Evolutionary conservation across 2,113 vertebrate genomes (phyloP), one percentile per base, ranked within the genome.

Genomic region (Hemicordylus capensis): DNA sequence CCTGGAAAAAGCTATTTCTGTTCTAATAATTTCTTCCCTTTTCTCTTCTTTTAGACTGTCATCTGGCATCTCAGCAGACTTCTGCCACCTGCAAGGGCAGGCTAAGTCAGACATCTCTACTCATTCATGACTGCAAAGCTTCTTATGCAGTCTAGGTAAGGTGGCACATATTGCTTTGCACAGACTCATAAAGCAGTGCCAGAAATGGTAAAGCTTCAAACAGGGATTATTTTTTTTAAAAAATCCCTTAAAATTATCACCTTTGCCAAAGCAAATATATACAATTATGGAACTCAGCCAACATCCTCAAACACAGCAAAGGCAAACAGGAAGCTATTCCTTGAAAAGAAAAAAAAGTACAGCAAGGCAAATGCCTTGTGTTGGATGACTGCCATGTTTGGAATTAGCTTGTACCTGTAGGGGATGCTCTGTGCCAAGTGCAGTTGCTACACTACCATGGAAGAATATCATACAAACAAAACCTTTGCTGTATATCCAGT

Each of bases 61-160:
- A 94, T 92, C 93, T 95, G 93, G 86, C 85, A 81, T 83, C 90
- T 76, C 91, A 93, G 90, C 80, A 93, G 92, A 91, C 79, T 88
- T 69, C 59, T 78, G 82, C 87, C 84, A 64, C 88, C 89, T 89
- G 86, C 86, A 85, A 89, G 87, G 76, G 87, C 87, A 80, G 77
- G 64, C 70, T 87, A 85, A 92, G 0, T 0, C 48, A 90, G 44
- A 14, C 1, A 73, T 88, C 22, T 81, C 86, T 85, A 81, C 4
- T 9, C 12, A n/a, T 84, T 15, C 11, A 48, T 22, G 66, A 86
- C 6, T 83, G 3, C 1, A 66, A 77, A 80, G 34, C 81, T 39
- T 78, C 80, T 76, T 85, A n/a, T 7, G 31, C 4, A 4, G 3
- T 1, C 7, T 15, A 9, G 31, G 78, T 44, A 12, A 9, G 31